These are phyloP conservation scores for Alcedo quadribrachys DNA, from an alignment of 2,797 vertebrate genomes.

Conservation along the genomic window DNA sequence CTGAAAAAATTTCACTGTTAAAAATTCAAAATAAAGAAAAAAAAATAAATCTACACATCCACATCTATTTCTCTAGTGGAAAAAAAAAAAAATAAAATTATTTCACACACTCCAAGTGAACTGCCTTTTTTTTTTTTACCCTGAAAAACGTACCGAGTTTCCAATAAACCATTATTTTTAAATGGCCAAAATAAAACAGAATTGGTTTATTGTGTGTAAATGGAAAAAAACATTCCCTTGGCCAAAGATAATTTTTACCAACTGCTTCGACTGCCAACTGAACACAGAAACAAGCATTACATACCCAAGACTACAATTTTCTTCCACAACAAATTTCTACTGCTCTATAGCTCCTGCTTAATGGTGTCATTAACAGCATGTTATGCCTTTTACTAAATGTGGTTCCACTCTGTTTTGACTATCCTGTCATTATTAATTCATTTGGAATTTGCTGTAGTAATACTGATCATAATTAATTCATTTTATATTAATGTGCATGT, in stretches of 20 bases:
- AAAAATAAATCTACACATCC: neutral
- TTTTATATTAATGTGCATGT: slow-evolving; percentile 49
- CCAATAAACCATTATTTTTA: neutral
- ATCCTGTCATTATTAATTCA: slow-evolving; percentile 64
- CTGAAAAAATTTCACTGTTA: neutral
- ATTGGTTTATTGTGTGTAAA: neutral
- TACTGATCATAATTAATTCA: slow-evolving; percentile 30
- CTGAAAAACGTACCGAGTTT: neutral
- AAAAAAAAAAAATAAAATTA: neutral
- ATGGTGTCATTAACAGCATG: neutral
- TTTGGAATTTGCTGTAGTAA: slow-evolving; percentile 26
- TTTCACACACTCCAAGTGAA: neutral
- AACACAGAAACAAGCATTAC: neutral
- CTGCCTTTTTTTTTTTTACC: neutral
- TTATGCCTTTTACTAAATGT: neutral
- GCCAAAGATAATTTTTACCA: neutral
- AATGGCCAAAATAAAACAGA: neutral
- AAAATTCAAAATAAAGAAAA: neutral
- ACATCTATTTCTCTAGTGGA: neutral
- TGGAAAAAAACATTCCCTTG: neutral
- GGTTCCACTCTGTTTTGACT: slow-evolving; percentile 41
- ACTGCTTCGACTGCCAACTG: neutral
- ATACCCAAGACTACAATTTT: neutral
- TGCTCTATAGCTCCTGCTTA: neutral
- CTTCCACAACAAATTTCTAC: neutral